These are phyloP conservation scores for Rhagonycha fulva DNA, from an alignment of 2,888 invertebrate genomes.

Conservation along the genomic window DNA sequence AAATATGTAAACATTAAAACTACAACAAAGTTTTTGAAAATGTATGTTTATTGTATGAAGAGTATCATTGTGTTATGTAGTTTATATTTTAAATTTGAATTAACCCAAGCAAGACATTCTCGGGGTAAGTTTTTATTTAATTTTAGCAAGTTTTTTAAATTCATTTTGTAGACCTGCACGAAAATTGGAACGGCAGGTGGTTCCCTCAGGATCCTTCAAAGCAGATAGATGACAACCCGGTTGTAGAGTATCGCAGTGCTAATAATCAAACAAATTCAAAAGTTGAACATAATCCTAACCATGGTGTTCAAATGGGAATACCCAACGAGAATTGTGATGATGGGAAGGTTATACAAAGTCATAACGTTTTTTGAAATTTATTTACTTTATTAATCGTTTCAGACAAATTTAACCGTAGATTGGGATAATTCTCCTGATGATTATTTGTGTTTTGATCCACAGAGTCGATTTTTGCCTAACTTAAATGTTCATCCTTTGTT, in stretches of 20 bases:
- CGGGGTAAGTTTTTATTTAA: neutral
- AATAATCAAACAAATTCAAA: slow-evolving; percentile 35
- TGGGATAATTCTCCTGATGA: slow-evolving; percentile 62
- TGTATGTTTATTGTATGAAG: neutral
- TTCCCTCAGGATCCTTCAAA: slow-evolving; percentile 49
- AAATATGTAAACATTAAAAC: neutral
- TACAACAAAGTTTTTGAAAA: neutral
- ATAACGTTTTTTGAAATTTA: neutral
- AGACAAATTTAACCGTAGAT: slow-evolving; percentile 65
- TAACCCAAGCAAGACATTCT: neutral
- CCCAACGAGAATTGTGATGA: slow-evolving; percentile 64
- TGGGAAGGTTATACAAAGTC: slow-evolving; percentile 60
- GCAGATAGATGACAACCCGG: slow-evolving; percentile 37
- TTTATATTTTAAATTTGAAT: neutral
- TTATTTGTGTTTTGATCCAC: slow-evolving; percentile 64
- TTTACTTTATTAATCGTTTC: slow-evolving; percentile 35
- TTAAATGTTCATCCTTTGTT: slow-evolving; percentile 55
- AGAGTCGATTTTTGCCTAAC: slow-evolving; percentile 56
- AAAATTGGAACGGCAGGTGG: slow-evolving; percentile 51
- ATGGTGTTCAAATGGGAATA: slow-evolving; percentile 62
- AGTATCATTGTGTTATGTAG: neutral
- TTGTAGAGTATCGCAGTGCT: slow-evolving; percentile 24
- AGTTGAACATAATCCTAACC: slow-evolving; percentile 37
- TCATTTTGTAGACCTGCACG: neutral
- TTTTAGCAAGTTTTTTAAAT: neutral